Evolutionary conservation across 2,113 vertebrate genomes (phyloP).

Genomic region (Tiliqua scincoides): DNA sequence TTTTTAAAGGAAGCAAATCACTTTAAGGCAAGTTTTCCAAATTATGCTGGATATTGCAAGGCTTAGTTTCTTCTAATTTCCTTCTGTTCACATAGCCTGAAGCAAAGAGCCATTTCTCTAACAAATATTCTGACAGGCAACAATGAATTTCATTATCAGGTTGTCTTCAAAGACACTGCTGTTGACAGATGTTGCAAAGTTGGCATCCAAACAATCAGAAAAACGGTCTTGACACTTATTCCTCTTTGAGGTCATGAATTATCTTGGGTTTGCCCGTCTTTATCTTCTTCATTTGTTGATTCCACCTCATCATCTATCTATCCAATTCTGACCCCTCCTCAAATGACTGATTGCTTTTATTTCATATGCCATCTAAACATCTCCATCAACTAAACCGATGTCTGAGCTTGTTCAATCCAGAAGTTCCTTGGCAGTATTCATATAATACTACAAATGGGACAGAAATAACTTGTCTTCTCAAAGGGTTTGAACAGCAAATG

Average conservation of each 20-base stretch:
- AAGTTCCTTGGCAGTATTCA: neutral
- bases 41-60: slow-evolving; percentile 15
- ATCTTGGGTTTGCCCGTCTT: slow-evolving; percentile 35
- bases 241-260: slow-evolving; percentile 24
- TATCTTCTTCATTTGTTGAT: slow-evolving; percentile 6
- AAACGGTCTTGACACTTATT: slow-evolving; percentile 53
- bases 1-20: neutral
- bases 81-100: slow-evolving; percentile 24
- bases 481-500: neutral
- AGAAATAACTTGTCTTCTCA: neutral
- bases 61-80: slow-evolving; percentile 10
- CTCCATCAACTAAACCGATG: neutral
- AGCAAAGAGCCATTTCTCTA: slow-evolving; percentile 34
- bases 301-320: slow-evolving; percentile 22
- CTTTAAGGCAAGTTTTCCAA: neutral
- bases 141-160: slow-evolving; percentile 48
- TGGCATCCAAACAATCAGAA: neutral
- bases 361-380: neutral
- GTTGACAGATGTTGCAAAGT: slow-evolving; percentile 28
- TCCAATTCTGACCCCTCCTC: neutral
- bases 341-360: slow-evolving; percentile 1
- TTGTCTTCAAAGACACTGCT: slow-evolving; percentile 28
- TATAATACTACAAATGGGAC: too few species aligned
- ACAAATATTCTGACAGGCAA: slow-evolving; percentile 47
- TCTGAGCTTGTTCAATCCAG: accelerated